These are phyloP conservation scores for Excalfactoria chinensis DNA, from an alignment of 2,113 vertebrate genomes.

Conservation along the genomic window DNA sequence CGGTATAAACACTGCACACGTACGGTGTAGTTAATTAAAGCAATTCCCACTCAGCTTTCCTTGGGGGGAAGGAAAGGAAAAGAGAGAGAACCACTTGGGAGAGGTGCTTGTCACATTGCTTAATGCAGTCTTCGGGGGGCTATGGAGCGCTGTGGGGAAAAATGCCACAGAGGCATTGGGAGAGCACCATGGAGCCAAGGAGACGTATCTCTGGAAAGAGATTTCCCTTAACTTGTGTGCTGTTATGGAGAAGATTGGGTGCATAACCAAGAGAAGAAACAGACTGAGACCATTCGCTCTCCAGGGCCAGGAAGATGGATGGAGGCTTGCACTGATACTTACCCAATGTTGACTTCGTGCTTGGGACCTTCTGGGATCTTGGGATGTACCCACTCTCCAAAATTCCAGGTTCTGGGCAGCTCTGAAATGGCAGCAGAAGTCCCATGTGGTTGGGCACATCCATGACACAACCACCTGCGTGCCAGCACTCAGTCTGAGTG, in stretches of 20 bases:
- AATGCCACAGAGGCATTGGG: neutral
- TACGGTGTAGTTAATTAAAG: constrained; percentile 57
- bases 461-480: fast-evolving
- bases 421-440: neutral
- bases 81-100: constrained; percentile 34
- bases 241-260: neutral
- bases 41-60: constrained; percentile 56
- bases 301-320: fast-evolving
- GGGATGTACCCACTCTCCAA: neutral
- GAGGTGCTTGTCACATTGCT: neutral
- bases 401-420: neutral
- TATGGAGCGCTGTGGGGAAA: fast-evolving
- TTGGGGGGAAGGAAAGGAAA: constrained; percentile 26
- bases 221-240: neutral
- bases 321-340: neutral
- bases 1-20: neutral
- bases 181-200: neutral
- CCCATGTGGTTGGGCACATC: neutral
- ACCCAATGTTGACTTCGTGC: fast-evolving
- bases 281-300: neutral
- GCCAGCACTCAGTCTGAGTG: fast-evolving
- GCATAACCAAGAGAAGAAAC: neutral
- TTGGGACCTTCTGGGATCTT: neutral
- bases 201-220: neutral
- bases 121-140: neutral